Evolutionary conservation across 2,888 invertebrate genomes (phyloP).

Genomic region (Thera britannica): DNA sequence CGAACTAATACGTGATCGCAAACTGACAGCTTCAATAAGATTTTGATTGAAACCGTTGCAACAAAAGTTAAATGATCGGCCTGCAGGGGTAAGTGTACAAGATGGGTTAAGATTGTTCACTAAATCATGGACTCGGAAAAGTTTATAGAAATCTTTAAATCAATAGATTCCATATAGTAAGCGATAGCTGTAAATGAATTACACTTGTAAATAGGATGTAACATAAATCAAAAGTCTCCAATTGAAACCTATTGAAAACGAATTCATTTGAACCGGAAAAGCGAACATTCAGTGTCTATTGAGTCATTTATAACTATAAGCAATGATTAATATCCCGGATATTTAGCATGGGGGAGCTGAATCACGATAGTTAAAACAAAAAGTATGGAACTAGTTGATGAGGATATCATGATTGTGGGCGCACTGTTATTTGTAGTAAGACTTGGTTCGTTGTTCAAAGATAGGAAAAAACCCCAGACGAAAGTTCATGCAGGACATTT

Average conservation of each 20-base stretch:
- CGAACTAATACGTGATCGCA: too few relatives aligned
- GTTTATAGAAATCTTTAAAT: neutral
- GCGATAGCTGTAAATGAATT: slow-evolving; percentile 25
- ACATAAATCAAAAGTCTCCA: slow-evolving; percentile 46
- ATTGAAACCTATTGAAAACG: slow-evolving; percentile 68
- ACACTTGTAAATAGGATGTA: slow-evolving; percentile 42
- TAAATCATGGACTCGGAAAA: too few relatives aligned
- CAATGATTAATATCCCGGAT: slow-evolving; percentile 81
- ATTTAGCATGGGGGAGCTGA: slow-evolving; percentile 66
- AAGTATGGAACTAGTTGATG: slow-evolving; percentile 27
- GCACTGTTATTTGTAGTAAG: slow-evolving; percentile 11
- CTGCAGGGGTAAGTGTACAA: too few relatives aligned
- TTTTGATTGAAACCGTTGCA: too few relatives aligned
- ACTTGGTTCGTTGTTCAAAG: slow-evolving; percentile 5
- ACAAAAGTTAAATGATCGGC: too few relatives aligned
- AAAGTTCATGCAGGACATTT: too few relatives aligned
- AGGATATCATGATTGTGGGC: slow-evolving; percentile 29
- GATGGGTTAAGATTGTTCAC: too few relatives aligned
- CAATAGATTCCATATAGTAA: slow-evolving; percentile 16
- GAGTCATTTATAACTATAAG: slow-evolving; percentile 75
- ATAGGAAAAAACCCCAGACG: too few relatives aligned
- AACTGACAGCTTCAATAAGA: too few relatives aligned
- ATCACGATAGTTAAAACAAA: slow-evolving; percentile 45
- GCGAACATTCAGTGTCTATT: slow-evolving; percentile 74
- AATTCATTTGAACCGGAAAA: slow-evolving; percentile 75